Percentiles rank a stretch among this genome's conserved stretches.
Conservation (phyloP, 2,113 vertebrate genomes). For the Clinocottus analis region DNA sequence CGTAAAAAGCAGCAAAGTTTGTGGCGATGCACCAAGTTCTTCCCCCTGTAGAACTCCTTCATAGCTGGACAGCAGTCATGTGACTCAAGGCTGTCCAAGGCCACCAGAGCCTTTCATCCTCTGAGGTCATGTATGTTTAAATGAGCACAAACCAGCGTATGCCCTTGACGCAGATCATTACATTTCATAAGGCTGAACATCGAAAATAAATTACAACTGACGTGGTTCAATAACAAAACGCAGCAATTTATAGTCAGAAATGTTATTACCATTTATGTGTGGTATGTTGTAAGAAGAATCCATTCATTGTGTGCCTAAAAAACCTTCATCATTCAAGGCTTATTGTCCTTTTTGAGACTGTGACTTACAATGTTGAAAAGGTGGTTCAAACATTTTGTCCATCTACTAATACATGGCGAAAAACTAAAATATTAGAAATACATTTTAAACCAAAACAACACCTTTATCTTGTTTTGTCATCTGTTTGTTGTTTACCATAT, state of each 20-base stretch:
- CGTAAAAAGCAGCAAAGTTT: slow-evolving; percentile 8
- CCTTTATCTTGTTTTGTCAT: no score
- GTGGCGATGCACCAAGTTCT: background rate
- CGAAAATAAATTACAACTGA: background rate
- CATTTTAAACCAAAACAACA: no score
- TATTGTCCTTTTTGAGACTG: background rate
- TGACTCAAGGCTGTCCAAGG: background rate
- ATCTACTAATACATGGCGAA: no score
- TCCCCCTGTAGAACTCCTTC: background rate
- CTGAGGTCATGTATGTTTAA: background rate
- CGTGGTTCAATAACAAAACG: background rate
- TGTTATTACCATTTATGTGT: background rate
- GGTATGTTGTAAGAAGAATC: no score
- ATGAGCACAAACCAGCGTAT: background rate
- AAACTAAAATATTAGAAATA: no score
- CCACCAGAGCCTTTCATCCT: background rate
- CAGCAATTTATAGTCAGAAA: background rate
- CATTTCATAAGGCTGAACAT: background rate
- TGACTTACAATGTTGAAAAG: background rate
- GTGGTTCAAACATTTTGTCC: no score
- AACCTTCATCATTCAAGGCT: background rate
- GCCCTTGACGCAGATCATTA: background rate
- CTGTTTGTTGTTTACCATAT: no score
- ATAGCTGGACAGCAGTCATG: background rate
- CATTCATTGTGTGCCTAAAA: no score